Evolutionary conservation across 2,797 vertebrate species (phyloP).

Genomic region (Rhabdomys pumilio): DNA sequence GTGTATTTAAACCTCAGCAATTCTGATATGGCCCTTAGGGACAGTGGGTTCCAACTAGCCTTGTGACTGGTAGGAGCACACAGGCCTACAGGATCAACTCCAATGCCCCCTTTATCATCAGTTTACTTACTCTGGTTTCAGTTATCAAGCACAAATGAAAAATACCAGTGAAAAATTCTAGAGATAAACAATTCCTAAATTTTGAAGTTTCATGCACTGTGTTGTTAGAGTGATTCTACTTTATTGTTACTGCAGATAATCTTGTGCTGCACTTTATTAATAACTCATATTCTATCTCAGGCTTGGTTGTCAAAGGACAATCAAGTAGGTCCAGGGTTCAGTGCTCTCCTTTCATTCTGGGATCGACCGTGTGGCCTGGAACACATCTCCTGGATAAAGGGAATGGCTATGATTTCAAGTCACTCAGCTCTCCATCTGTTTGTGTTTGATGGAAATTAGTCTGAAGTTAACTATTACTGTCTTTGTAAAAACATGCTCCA

Average conservation of each 20-base stretch:
- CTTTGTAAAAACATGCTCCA: not conserved
- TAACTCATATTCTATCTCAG: not conserved
- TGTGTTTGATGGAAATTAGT: not conserved
- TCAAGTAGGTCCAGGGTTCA: not conserved
- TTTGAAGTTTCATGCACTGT: not conserved
- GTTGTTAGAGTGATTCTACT: not conserved
- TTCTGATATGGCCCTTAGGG: accelerated
- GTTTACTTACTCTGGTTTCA: not conserved
- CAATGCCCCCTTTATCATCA: not conserved
- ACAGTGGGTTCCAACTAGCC: not conserved
- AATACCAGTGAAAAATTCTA: not conserved
- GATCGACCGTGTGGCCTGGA: not conserved
- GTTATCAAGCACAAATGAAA: not conserved
- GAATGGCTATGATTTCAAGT: not conserved
- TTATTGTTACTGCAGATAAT: not conserved
- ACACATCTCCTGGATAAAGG: not conserved
- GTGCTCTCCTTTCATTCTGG: not conserved
- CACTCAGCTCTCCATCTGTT: not conserved
- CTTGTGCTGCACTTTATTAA: not conserved
- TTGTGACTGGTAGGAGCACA: not conserved
- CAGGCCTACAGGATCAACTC: not conserved
- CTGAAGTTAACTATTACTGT: not conserved
- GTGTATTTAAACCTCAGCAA: not conserved
- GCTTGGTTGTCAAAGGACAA: not conserved
- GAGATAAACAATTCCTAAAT: not conserved